Evolutionary conservation across 2,888 invertebrate genomes (phyloP).

Genomic region (Ditula angustiorana): DNA sequence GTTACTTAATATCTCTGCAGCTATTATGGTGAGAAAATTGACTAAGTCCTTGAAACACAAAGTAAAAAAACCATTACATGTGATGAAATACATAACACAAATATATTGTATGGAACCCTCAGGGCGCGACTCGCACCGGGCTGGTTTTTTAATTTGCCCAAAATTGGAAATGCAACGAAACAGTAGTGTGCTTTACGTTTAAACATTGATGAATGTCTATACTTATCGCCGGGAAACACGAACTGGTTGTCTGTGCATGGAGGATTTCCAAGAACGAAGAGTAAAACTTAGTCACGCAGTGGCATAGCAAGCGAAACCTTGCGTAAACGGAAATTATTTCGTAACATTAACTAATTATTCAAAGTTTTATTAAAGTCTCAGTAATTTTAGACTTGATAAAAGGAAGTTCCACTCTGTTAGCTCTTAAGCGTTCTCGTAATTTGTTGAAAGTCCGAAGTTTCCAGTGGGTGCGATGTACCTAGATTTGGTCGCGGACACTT

Average conservation of each 20-base stretch:
- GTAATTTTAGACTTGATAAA: slow-evolving; percentile 18
- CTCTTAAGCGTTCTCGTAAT: slow-evolving; percentile 25
- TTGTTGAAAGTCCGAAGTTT: slow-evolving; percentile 28
- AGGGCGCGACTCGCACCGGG: too few relatives aligned
- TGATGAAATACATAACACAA: too few relatives aligned
- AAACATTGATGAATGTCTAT: too few relatives aligned
- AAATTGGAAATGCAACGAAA: too few relatives aligned
- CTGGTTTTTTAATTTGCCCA: too few relatives aligned
- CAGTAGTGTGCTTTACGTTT: too few relatives aligned
- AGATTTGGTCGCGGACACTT: slow-evolving; percentile 41
- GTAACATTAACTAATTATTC: neutral
- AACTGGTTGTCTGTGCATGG: neutral
- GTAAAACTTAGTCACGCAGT: neutral
- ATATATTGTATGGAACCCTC: too few relatives aligned
- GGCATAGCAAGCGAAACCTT: neutral
- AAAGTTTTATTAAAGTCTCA: slow-evolving; percentile 1
- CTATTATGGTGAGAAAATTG: too few relatives aligned
- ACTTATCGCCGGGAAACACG: too few relatives aligned
- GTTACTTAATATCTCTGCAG: too few relatives aligned
- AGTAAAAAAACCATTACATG: too few relatives aligned
- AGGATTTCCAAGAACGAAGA: neutral
- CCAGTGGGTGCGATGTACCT: slow-evolving; percentile 27
- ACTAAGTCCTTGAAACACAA: too few relatives aligned
- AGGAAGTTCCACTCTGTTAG: slow-evolving; percentile 12
- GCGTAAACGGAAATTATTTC: neutral